Percentiles rank a stretch among this genome's conserved stretches.
Conservation (phyloP, 1,140 invertebrate genomes). For the Aplysia californica region DNA sequence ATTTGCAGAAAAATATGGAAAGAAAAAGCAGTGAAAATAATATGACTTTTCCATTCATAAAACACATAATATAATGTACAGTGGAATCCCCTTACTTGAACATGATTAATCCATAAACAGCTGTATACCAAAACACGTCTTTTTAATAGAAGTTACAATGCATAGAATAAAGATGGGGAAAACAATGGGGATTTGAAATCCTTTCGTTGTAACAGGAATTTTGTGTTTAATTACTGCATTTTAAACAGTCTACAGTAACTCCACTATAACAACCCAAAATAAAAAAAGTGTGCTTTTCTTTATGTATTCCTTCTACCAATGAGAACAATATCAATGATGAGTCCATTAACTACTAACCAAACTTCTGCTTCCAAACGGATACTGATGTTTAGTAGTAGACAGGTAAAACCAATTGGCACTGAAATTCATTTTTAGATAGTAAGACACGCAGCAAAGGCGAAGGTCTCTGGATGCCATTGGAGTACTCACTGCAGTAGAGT, state of each 20-base stretch:
- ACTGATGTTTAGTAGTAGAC: too few relatives aligned
- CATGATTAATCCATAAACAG: not conserved
- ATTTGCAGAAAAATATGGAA: not conserved
- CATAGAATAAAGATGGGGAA: too few relatives aligned
- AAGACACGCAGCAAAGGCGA: not conserved
- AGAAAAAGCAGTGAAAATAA: not conserved
- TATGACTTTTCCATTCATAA: not conserved
- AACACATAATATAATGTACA: not conserved
- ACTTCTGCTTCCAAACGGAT: too few relatives aligned
- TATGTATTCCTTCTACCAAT: too few relatives aligned
- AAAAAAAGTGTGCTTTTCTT: too few relatives aligned
- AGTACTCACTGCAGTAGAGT: constrained; percentile 58
- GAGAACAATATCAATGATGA: too few relatives aligned
- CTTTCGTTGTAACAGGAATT: too few relatives aligned
- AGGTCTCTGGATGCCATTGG: too few relatives aligned
- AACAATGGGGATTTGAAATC: too few relatives aligned
- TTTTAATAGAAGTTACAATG: not conserved
- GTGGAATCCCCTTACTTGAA: not conserved
- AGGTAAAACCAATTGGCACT: too few relatives aligned
- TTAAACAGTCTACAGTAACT: not conserved
- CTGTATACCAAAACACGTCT: not conserved
- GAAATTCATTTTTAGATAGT: not conserved
- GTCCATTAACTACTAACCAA: too few relatives aligned
- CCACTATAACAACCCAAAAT: not conserved
- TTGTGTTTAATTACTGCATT: too few relatives aligned